Percentiles rank a stretch among this genome's conserved stretches.
phyloP scores from a whole-genome alignment of 2,797 vertebrate genomes.

The Spinus olivaceus region DNA sequence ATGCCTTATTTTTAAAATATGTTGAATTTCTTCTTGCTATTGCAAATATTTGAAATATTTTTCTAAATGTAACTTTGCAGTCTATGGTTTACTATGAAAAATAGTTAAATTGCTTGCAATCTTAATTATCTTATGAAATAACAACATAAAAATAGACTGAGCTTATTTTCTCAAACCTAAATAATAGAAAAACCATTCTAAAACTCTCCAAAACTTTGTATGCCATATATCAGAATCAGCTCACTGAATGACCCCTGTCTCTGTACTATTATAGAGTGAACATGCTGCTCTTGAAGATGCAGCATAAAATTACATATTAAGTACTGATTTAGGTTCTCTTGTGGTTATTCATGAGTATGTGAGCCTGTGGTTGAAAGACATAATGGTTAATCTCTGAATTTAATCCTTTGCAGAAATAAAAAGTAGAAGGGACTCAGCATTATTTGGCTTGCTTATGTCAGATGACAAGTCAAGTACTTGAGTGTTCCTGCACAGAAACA shows the following conservation, averaged over 20 bases:
- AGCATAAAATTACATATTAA: neutral
- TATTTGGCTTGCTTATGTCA: slow-evolving; percentile 3
- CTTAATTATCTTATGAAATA: neutral
- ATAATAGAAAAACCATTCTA: neutral
- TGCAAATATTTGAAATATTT: neutral
- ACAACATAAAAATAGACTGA: neutral
- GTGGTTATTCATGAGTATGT: neutral
- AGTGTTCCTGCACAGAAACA: neutral
- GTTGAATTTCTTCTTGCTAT: neutral
- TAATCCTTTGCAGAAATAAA: slow-evolving; percentile 11
- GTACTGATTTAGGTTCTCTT: neutral
- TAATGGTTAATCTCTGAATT: slow-evolving; percentile 2
- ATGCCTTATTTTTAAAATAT: neutral
- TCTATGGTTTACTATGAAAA: neutral
- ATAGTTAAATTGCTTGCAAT: neutral
- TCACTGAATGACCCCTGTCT: neutral
- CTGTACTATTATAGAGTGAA: neutral
- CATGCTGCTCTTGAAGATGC: neutral
- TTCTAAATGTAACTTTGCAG: neutral
- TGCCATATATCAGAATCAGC: neutral
- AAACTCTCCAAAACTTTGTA: neutral
- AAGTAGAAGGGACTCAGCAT: neutral
- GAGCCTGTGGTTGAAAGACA: neutral
- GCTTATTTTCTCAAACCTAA: neutral
- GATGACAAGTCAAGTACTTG: neutral